Evolutionary conservation across 92 coral and sea anemone species (phyloP), one percentile per base, ranked within the genome.

Genomic region (Bergia sp.): DNA sequence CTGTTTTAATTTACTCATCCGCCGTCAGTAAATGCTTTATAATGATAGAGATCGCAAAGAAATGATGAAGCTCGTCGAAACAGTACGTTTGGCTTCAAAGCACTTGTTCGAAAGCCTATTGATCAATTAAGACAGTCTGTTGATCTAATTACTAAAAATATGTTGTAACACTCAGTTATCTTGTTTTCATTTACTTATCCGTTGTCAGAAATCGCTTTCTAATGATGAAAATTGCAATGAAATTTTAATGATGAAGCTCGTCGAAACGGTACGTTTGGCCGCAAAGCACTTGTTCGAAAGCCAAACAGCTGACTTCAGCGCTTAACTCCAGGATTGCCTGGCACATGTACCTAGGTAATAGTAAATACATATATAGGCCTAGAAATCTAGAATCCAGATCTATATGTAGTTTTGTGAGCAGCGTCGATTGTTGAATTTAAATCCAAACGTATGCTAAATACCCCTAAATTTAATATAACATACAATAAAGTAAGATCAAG

Each of bases 251-350:
- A 55, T 55, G 64, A 69, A 69, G 74, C 74, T 69, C 74, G 74
- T 69, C 74, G 36, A 69, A 69, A 69, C 74, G 74, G 74, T n/a
- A 69, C n/a, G 74, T 69, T 69, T 69, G 74, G 74, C 74, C 36
- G 74, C 74, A 69, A 69, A 69, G 74, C 74, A 69, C 74, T 69
- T 69, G 74, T 69, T 69, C 74, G 74, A 69, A 69, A 69, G 74
- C 74, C 74, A 69, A n/a, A 29, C 29, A 29, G 29, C 29, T 29
- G 29, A 29, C 29, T 29, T 29, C 29, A 29, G 29, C 29, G 29
- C 74, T 69, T 69, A 13, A 69, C 74, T 69, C 74, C 74, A 69
- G 74, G 21, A 69, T 69, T 69, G 74, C 74, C 21, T 69, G 74
- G 74, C 74, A 69, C 74, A 69, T n/a, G 74, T 69, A 69, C 74